Conservation (phyloP, 2,888 invertebrate genomes). For the Microdon myrmicae region DNA sequence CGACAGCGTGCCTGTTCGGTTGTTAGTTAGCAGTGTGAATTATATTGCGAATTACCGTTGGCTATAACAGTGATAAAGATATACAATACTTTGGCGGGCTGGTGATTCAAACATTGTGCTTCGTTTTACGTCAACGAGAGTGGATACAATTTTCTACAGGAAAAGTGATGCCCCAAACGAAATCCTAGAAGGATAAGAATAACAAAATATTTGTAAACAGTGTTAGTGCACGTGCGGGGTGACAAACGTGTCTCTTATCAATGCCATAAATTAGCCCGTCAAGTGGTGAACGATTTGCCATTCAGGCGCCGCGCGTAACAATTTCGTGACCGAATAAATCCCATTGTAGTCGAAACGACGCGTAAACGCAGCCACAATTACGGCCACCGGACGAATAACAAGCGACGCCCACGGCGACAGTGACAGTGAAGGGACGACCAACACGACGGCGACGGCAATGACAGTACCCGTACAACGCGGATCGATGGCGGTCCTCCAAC, state of each 20-base stretch:
- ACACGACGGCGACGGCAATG: slow-evolving; percentile 57
- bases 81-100: too few species aligned
- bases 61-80: too few species aligned
- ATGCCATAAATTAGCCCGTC: slow-evolving; percentile 18
- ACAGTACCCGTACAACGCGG: slow-evolving; percentile 67
- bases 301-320: too few species aligned
- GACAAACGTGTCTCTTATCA: slow-evolving; percentile 7
- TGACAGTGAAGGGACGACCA: slow-evolving; percentile 60
- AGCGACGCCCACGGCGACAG: slow-evolving; percentile 53
- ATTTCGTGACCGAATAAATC: slow-evolving; percentile 7
- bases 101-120: too few species aligned
- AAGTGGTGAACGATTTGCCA: slow-evolving; percentile 15
- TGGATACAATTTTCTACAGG: background rate
- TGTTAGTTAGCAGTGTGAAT: slow-evolving; percentile 42
- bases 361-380: slow-evolving; percentile 48
- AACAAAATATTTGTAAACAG: slow-evolving; percentile 2
- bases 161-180: background rate
- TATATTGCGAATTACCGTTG: slow-evolving; percentile 8
- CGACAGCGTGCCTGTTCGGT: slow-evolving; percentile 55
- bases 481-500: slow-evolving; percentile 72
- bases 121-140: too few species aligned
- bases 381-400: slow-evolving; percentile 52
- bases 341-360: slow-evolving; percentile 27
- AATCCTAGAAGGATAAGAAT: background rate
- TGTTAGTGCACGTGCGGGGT: slow-evolving; percentile 10